phyloP scores from a whole-genome alignment of 2,113 vertebrate genomes.

The Pseudorasbora parva region DNA sequence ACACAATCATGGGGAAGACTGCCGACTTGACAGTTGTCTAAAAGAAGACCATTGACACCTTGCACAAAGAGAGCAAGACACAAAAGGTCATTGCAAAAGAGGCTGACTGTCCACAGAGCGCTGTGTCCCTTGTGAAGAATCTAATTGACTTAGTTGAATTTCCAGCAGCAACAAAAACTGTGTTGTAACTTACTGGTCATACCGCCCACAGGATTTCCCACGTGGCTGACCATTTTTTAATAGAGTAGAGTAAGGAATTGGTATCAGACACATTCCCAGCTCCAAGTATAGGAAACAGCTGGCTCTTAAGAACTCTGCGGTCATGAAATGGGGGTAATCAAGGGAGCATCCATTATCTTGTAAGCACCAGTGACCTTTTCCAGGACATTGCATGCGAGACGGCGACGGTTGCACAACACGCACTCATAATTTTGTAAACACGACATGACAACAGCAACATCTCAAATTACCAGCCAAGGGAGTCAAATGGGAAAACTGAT shows the following conservation, averaged over 20 bases:
- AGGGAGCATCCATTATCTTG: conserved; percentile 50
- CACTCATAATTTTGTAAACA: conserved; percentile 51
- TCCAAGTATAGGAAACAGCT: conserved; percentile 60
- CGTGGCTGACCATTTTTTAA: conserved; percentile 5
- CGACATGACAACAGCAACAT: conserved; percentile 59
- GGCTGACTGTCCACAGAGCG: too few relatives aligned
- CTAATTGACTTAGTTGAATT: neutral
- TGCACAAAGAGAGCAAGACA: too few relatives aligned
- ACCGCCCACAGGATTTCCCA: neutral
- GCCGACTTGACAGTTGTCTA: too few relatives aligned
- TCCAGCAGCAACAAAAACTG: neutral
- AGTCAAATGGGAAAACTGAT: conserved; percentile 48
- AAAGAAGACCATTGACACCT: too few relatives aligned
- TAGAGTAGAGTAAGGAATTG: conserved; percentile 20
- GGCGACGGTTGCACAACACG: conserved; percentile 51
- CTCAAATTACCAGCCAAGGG: conserved; percentile 62
- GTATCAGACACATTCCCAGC: conserved; percentile 42
- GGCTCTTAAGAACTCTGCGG: conserved; percentile 34
- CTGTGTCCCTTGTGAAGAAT: neutral
- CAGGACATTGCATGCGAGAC: conserved; percentile 41
- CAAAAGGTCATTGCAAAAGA: too few relatives aligned
- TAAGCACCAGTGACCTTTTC: conserved; percentile 45
- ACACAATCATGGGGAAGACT: too few relatives aligned
- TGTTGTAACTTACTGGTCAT: neutral
- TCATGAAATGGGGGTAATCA: conserved; percentile 51